Evolutionary conservation across 2,113 vertebrate genomes (phyloP), one percentile per base, ranked within the genome.

Genomic region (Oryctolagus cuniculus): DNA sequence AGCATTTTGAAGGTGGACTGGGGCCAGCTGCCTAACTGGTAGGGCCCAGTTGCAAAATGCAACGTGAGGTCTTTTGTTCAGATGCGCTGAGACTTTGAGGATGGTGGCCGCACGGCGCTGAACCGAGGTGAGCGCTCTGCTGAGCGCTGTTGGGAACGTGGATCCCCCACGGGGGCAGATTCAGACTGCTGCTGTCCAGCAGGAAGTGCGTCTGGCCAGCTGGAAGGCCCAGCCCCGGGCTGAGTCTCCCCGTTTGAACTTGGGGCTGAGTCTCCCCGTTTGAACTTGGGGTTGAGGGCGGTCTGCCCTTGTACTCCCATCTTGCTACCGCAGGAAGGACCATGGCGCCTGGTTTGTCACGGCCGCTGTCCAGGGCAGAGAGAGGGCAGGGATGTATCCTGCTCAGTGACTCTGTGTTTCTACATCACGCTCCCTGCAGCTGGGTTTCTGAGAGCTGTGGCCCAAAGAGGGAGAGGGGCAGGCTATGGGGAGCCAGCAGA

Each of bases 151-250:
- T 69, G 74, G 11, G 19, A 19, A 63, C 15, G 4, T 0, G 16
- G 2, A 22, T 63, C 63, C n/a, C 44, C 75, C 3, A 27, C 25
- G 22, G 27, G 31, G 12, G 44, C 77, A 58, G 63, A 69, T 17
- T 9, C n/a, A 66, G 21, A 69, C 11, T 4, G 8, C 73, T 84
- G 19, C 29, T 31, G 0, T 90, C 92, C 55, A n/a, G 27, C 67
- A n/a, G 55, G 34, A 27, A 38, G 36, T 31, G 27, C 16, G 72
- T 1, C 25, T 0, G 1, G 15, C 22, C 9, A 72, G 9, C 29
- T 22, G 58, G 38, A 67, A 75, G 53, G 49, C 10, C 16, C 31
- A 77, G 19, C 10, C 22, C 25, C 63, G 84, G 79, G 63, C 15
- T 16, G 49, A 80, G 12, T 73, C 12, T 94, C 63, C 36, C n/a